Evolutionary conservation across 1,140 invertebrate genomes (phyloP), one percentile per base, ranked within the genome.

Genomic region (Pteromalus puparum): DNA sequence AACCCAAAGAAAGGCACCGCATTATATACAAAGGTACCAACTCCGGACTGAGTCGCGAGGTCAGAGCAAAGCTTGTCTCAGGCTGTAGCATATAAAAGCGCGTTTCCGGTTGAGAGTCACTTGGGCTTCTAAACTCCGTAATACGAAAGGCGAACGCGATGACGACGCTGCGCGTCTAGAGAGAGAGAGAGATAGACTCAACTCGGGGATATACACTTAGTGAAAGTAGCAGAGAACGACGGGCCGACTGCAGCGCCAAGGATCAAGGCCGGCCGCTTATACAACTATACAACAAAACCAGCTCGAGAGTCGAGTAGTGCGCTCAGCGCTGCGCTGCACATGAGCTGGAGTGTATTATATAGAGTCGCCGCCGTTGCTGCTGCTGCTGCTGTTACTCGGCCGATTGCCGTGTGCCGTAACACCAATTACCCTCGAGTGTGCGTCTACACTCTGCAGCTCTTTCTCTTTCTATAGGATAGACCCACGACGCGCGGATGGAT

Each of bases 191-290:
- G n/a, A n/a, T n/a, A n/a, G n/a, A 81, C 85, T 87, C 81, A 83
- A 15, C 46, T 77, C 75, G 74, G 87, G 81, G 85, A 88, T 61
- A 61, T 88, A 87, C 82, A 88, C 78, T 87, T 88, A 90, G 91
- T 91, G 90, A 91, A 91, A 91, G 91, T 91, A 91, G 88, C 87
- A 74, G 85, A 34, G 30, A 34, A 5, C 88, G 90, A 81, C 86
- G 83, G 24, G 87, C 87, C 90, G 89, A 91, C 88, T 91, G 88
- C 88, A 91, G 90, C 91, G 90, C 90, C 88, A 91, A 90, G 90
- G 90, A 91, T 91, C 91, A 91, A 91, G 90, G 91, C 91, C 91
- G 90, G 88, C 87, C 85, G 87, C 88, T 90, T 91, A 87, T 84
- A 84, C 82, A 86, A 86, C 82, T 86, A 84, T 21, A 76, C 10